Evolutionary conservation across 2,113 vertebrate genomes (phyloP), one percentile per base, ranked within the genome.

Genomic region (Planiliza haematocheilus): DNA sequence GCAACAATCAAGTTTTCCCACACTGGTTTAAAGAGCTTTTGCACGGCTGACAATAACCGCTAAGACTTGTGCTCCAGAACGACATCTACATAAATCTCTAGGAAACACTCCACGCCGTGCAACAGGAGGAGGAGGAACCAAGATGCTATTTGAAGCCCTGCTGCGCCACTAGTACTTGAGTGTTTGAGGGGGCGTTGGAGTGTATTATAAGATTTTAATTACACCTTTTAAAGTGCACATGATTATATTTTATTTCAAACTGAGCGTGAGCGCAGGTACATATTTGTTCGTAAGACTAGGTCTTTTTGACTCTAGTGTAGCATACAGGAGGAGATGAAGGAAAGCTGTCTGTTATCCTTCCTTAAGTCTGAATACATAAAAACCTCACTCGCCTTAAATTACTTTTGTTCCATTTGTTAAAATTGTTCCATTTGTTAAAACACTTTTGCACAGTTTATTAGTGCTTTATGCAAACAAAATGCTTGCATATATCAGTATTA

Each of bases 221-320:
- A 12, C 4, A 18, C 7, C 14, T 21, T 59, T 39, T 10, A 38
- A 50, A 70, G 66, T 39, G 51, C 10, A 71, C 45, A 70, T 30
- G 21, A 24, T 2, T 16, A 46, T 37, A 62, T 41, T 16, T 57
- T 14, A 48, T 41, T 71, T 70, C 38, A 58, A n/a, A 51, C 9
- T 18, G 49, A 51, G 36, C 36, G 4, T 45, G 38, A 8, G 5
- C 30, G 43, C 37, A 69, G 36, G 7, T 42, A 6, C 39, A 39
- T 12, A 7, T 49, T 16, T 0, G 9, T 51, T 38, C 9, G 2
- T 4, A n/a, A 21, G 4, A 63, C 18, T 43, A 60, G 58, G 18
- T 60, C 16, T 8, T 46, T 46, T n/a, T 7, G 9, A 9, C 45
- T 18, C 45, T 46, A 5, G 2, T 3, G 24, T 30, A 16, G 9